Conservation (phyloP, 2,113 vertebrate genomes). For the Microcebus tavaratra region DNA sequence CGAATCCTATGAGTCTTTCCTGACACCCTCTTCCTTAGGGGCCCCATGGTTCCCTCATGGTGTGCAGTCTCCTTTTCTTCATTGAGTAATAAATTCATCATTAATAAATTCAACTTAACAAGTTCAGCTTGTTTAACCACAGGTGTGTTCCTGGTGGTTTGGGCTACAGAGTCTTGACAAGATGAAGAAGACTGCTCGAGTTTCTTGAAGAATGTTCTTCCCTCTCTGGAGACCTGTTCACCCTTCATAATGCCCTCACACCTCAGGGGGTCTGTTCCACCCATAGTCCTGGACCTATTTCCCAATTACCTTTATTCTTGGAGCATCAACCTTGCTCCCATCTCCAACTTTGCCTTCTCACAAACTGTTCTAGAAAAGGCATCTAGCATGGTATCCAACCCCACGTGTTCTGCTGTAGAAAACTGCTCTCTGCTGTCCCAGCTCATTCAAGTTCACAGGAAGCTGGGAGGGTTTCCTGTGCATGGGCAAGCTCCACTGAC, state of each 20-base stretch:
- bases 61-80: not conserved
- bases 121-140: not conserved
- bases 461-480: not conserved
- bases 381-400: not conserved
- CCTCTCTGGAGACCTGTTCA: not conserved
- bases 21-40: not conserved
- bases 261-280: not conserved
- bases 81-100: not conserved
- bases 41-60: not conserved
- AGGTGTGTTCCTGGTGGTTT: not conserved
- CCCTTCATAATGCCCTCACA: not conserved
- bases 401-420: not conserved
- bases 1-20: not conserved
- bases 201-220: not conserved
- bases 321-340: not conserved
- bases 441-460: not conserved
- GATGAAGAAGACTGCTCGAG: not conserved
- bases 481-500: not conserved
- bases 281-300: not conserved
- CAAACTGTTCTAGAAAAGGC: not conserved
- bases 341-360: not conserved
- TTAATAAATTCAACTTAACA: not conserved
- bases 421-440: not conserved
- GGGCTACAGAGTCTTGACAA: not conserved
- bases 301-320: not conserved